Evolutionary conservation across 2,888 invertebrate genomes (phyloP).

Genomic region (Orthonevra nobilis): DNA sequence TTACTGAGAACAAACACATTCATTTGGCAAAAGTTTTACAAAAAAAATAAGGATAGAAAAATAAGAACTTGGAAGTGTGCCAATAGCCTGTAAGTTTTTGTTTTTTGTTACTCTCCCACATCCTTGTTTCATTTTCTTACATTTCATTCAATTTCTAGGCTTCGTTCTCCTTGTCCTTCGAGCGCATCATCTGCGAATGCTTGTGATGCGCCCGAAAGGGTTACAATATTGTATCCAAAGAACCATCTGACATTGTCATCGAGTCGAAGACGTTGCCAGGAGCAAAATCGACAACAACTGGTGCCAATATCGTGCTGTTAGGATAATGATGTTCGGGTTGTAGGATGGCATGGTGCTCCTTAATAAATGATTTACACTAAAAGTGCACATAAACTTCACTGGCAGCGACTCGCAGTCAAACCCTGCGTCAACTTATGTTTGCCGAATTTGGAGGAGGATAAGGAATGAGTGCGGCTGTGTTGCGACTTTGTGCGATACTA

Average conservation of each 20-base stretch:
- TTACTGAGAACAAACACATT: conserved; percentile 22
- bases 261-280: conserved; percentile 41
- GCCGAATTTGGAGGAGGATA: neutral
- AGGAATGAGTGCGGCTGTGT: neutral
- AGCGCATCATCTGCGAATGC: conserved; percentile 53
- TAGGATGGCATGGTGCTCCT: conserved; percentile 35
- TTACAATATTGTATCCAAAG: conserved; percentile 41
- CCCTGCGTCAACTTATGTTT: neutral
- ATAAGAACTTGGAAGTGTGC: conserved; percentile 41
- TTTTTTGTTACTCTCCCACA: too few relatives aligned
- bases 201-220: conserved; percentile 49
- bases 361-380: conserved; percentile 66
- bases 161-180: conserved; percentile 16
- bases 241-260: conserved; percentile 60
- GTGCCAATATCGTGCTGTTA: conserved; percentile 65
- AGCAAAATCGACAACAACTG: conserved; percentile 69
- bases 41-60: too few relatives aligned
- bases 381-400: conserved; percentile 62
- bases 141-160: neutral
- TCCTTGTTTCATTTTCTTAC: conserved; percentile 42
- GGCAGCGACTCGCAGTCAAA: conserved; percentile 47
- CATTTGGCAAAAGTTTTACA: conserved; percentile 36
- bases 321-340: conserved; percentile 50
- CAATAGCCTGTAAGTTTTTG: conserved; percentile 57
- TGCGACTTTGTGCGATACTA: too few relatives aligned